Base-by-base conservation (phyloP, 2,797 vertebrate species). In the Dendrocincla fuliginosa region DNA sequence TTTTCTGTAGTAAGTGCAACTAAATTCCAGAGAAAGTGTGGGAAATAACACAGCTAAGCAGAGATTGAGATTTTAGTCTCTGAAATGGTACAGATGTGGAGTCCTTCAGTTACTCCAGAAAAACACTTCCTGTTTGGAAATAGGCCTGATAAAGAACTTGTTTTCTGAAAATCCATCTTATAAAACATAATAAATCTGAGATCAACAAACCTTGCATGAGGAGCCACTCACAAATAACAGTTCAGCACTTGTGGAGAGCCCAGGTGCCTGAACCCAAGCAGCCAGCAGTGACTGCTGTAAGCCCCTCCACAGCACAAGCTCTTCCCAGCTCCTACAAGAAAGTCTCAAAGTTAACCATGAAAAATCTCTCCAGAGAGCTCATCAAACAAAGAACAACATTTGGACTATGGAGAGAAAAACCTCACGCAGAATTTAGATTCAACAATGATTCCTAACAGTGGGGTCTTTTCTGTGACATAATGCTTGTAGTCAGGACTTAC, bases 1-100 rank as follows among this genome's bases (percentile, higher is more conserved):
- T 89, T 74, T 79, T 33, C 63, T 77, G 12, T 70, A 49, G 2
- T 52, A 76, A 80, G 16, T 37, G 16, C 24, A 32, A 30, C 27
- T 30, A 55, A 63, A 77, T 80, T 85, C 49, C 85, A 80, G 68
- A 74, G 41, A 68, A 30, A n/a, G 60, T 2, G 8, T 42, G 30
- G 28, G 23, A 87, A 85, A 55, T 39, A 41, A 78, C 16, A 47
- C 0, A 2, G 8, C 18, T 0, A 0, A 82, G 22, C 39, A 73
- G 18, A 68, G 22, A 69, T 10, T 30, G 41, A 1, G 5, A 60
- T 60, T 85, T 52, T 33, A 57, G 33, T 56, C 44, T 18, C 20
- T 22, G 20, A 35, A 91, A 59, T 13, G 41, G 33, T 28, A 83
- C 16, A 47, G 5, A 22, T 14, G 11, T 6, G 14, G 32, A 70